phyloP scores from a whole-genome alignment of 2,113 vertebrate genomes.

The Pteruthius melanotis region DNA sequence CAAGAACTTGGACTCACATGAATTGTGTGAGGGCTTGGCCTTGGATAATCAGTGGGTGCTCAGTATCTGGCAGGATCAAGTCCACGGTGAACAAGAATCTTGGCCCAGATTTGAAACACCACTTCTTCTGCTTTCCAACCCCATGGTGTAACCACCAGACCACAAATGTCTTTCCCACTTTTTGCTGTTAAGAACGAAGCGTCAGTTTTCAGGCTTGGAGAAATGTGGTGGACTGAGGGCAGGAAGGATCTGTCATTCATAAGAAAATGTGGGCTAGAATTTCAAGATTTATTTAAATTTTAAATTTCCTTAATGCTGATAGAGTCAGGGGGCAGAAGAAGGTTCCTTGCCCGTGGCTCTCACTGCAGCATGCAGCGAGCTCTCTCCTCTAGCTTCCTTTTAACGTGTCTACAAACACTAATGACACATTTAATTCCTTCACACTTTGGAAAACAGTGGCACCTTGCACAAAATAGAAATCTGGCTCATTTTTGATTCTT shows the following conservation, averaged over 20 bases:
- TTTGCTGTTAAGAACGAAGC: conserved; percentile 56
- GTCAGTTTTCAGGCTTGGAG: conserved; percentile 46
- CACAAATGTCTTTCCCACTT: conserved; percentile 56
- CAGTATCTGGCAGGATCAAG: conserved; percentile 40
- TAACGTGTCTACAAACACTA: conserved; percentile 1
- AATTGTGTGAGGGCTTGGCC: conserved; percentile 40
- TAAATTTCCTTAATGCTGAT: not conserved
- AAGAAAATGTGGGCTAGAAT: not conserved
- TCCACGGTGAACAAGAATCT: conserved; percentile 28
- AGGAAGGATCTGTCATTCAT: conserved; percentile 57
- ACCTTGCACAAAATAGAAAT: not conserved
- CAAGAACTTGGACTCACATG: conserved; percentile 50
- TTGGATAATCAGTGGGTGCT: conserved; percentile 49
- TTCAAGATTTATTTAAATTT: conserved; percentile 28
- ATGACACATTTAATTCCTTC: conserved; percentile 27
- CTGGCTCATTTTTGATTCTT: conserved; percentile 18
- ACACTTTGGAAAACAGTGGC: not conserved
- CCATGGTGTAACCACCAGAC: conserved; percentile 22
- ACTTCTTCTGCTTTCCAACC: not conserved
- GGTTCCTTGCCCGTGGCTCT: not conserved
- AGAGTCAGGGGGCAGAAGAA: not conserved
- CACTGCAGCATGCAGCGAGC: not conserved
- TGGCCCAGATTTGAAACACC: conserved; percentile 33
- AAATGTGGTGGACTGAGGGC: conserved; percentile 35
- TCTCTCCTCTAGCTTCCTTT: not conserved